Evolutionary conservation across 2,113 vertebrate species (phyloP), one percentile per base, ranked within the genome.

Genomic region (Scortum barcoo): DNA sequence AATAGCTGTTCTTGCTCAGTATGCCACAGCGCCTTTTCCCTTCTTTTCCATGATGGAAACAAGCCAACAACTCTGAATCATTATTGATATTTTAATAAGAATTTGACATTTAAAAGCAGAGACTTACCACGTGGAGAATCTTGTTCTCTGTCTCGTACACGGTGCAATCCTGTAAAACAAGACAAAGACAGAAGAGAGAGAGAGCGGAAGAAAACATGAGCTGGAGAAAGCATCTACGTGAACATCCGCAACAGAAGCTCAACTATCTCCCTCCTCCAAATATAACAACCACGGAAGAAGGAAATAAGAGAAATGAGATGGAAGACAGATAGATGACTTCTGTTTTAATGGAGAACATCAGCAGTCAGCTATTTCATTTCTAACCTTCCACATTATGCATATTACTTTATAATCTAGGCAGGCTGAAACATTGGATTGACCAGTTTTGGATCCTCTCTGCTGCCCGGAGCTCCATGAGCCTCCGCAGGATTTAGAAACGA

Each of bases 121-220:
- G 85, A 96, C 97, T 96, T 92, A 97, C 97, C 96, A 97, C 97
- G 33, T 97, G 97, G 72, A 97, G 96, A 84, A 97, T 97, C 92
- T 97, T 97, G 74, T 97, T 97, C 94, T 97, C 97, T 65, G 97
- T 97, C 95, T 97, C 97, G 66, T 97, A 97, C 84, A 97, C 97
- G 5, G 96, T 97, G 92, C 96, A 97, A 91, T 97, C 96, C 97
- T 97, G 89, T 46, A 56, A 74, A 71, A 84, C 63, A 78, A 89
- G 33, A 65, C 30, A 60, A 67, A 54, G 42, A 76, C 12, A 70
- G 22, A 76, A 12, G 3, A 36, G 33, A 72, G 56, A 79, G 36
- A 63, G 40, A 68, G 58, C 85, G 28, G 48, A 79, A 73, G 28
- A 61, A 65, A 50, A 68, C 33, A 70, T 86, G 53, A 91, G 79